Evolutionary conservation across 2,888 invertebrate species (phyloP).

Genomic region (Tethea ocularis): DNA sequence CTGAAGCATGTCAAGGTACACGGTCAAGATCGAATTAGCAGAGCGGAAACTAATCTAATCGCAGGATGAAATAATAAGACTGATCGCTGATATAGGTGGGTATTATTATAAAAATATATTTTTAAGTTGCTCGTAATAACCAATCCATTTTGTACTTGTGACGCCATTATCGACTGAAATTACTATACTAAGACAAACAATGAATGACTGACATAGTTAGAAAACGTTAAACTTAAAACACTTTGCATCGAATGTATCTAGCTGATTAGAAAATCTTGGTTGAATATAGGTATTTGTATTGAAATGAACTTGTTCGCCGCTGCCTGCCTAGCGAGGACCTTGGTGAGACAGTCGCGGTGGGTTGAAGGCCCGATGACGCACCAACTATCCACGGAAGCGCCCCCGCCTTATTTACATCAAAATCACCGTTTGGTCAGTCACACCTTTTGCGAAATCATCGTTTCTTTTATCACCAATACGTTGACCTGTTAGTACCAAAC

Average conservation of each 20-base stretch:
- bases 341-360: slow-evolving; percentile 43
- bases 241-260: neutral
- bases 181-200: neutral
- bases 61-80: slow-evolving; percentile 12
- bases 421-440: neutral
- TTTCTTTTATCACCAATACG: neutral
- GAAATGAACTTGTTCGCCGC: neutral
- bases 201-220: neutral
- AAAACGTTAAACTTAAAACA: neutral
- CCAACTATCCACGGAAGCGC: slow-evolving; percentile 44
- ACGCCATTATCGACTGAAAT: neutral
- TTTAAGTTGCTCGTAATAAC: too few species aligned
- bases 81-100: neutral
- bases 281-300: neutral
- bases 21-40: slow-evolving; percentile 39
- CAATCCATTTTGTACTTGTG: neutral
- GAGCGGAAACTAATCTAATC: slow-evolving; percentile 29
- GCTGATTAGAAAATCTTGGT: neutral
- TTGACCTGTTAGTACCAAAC: slow-evolving; percentile 4
- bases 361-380: slow-evolving; percentile 63
- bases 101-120: neutral
- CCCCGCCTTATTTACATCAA: slow-evolving; percentile 20
- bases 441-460: slow-evolving; percentile 2
- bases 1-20: slow-evolving; percentile 39
- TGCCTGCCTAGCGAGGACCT: slow-evolving; percentile 35